Evolutionary conservation across 2,113 vertebrate species (phyloP).

Genomic region (Psettodes erumei): DNA sequence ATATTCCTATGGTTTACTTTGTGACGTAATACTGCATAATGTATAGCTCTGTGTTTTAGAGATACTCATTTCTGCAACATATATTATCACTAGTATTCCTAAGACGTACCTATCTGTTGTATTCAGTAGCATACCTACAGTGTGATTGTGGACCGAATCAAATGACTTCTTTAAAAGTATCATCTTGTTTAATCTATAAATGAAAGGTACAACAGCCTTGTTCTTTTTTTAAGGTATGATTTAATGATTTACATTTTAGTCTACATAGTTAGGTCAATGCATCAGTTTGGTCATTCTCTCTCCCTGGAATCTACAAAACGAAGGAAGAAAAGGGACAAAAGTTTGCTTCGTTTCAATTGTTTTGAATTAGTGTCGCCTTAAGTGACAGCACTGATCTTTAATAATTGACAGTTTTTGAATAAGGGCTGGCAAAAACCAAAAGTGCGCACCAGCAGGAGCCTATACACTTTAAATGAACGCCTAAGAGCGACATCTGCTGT

Average conservation of each 20-base stretch:
- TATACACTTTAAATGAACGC: background rate
- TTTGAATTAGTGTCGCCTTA: background rate
- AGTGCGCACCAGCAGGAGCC: too few species aligned
- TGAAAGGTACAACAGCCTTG: background rate
- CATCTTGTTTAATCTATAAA: background rate
- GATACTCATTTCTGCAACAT: background rate
- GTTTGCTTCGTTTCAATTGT: background rate
- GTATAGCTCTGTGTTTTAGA: background rate
- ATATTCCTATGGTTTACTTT: background rate
- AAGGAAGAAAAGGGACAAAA: fast-evolving
- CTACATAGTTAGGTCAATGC: background rate
- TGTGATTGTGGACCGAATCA: background rate
- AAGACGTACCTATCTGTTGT: background rate
- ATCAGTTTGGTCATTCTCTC: background rate
- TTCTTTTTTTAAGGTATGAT: background rate
- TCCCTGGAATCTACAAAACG: background rate
- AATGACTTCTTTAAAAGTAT: background rate
- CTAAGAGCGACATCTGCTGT: slow-evolving; percentile 70
- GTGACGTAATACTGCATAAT: background rate
- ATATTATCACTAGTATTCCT: background rate
- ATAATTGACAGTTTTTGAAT: background rate
- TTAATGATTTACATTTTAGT: background rate
- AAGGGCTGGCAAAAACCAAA: background rate
- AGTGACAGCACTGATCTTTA: background rate
- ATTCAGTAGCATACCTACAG: too few species aligned